phyloP scores from a whole-genome alignment of 2,113 vertebrate species.

The Mus musculus region GRCm39 chr11:39842501-39843000 shows the following conservation, averaged over 20 bases:
- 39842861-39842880: not conserved
- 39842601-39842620: not conserved
- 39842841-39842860: not conserved
- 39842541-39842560: not conserved
- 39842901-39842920: not conserved
- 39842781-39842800: not conserved
- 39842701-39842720: not conserved
- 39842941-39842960: not conserved
- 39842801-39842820: not conserved
- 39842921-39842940: not conserved
- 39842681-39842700: not conserved
- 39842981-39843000: not conserved
- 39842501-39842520: not conserved
- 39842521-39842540: not conserved
- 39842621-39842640: not conserved
- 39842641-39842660: not conserved
- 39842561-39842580: not conserved
- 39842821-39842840: not conserved
- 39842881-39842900: not conserved
- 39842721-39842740: not conserved
- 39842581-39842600: not conserved
- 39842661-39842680: not conserved
- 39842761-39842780: not conserved
- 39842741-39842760: conserved; percentile 1
- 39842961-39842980: not conserved